Evolutionary conservation across 2,113 vertebrate species (phyloP), one percentile per base, ranked within the genome.

Genomic region (Eidolon helvum): DNA sequence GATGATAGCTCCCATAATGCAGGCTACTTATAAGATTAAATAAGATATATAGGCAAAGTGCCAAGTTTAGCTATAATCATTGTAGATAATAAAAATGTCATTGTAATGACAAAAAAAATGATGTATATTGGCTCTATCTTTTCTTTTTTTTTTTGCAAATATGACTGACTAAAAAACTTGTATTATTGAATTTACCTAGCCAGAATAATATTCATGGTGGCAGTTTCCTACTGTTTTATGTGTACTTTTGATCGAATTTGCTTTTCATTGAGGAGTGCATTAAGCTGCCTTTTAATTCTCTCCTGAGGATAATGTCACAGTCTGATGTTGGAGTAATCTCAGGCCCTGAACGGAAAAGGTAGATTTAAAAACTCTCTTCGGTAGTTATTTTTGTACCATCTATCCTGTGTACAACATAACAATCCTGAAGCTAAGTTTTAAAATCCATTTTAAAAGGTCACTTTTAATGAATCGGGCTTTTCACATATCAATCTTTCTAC

Each of bases 191-290:
- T 96, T 92, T 78, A 11, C 4, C 92, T 92, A 77, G 7, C 74
- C 40, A 55, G 43, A 18, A 28, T 55, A 88, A 71, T 68, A 91
- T 74, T 74, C 35, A 53, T 4, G n/a, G 7, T 68, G 82, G 12
- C 55, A 93, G 7, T 90, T 61, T 91, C 50, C 84, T 83, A 75
- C 59, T 87, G 26, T 74, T 95, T 94, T 55, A 66, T 66, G 38
- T 96, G 30, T 71, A 48, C 87, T 93, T 97, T 95, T 83, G 93
- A 95, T 93, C 97, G 75, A 84, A 92, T 94, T 95, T 96, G 59
- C 55, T 84, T 90, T 91, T 84, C 38, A 90, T 12, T 95, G 63
- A 95, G 84, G 24, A 93, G 65, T 72, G 18, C 45, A 93, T 75
- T 90, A 79, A 94, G 57, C 50, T 90, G 28, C 33, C 77, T 93